Conservation (phyloP, 2,797 vertebrate species). For the Microhierax caerulescens region DNA sequence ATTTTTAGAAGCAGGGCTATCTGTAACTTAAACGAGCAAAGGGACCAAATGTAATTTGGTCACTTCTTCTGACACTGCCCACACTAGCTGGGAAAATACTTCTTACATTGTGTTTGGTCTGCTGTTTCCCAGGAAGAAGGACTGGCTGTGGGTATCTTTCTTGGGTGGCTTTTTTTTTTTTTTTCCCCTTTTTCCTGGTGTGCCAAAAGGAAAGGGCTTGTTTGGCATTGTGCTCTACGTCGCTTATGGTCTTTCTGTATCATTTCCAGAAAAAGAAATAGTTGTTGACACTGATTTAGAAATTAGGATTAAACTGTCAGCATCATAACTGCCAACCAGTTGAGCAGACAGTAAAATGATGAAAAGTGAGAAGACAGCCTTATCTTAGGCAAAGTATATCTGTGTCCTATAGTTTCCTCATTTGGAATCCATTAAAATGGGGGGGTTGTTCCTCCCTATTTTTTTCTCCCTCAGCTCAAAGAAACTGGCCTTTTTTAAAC, state of each 20-base stretch:
- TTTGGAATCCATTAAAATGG: neutral
- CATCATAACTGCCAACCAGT: constrained; percentile 40
- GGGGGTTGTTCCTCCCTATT: neutral
- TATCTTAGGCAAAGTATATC: neutral
- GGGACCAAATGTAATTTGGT: neutral
- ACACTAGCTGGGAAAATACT: neutral
- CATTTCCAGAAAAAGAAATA: constrained; percentile 62
- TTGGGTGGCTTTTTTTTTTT: rapidly evolving
- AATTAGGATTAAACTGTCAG: constrained; percentile 63
- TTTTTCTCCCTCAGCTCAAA: neutral
- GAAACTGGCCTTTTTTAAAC: neutral
- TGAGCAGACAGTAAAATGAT: constrained; percentile 46
- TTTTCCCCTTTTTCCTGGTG: neutral
- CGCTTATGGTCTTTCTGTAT: constrained; percentile 3
- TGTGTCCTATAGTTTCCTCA: neutral
- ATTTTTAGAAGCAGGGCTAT: neutral
- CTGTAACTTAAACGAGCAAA: neutral
- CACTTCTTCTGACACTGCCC: neutral
- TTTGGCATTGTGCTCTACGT: neutral
- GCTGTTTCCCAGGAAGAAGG: neutral
- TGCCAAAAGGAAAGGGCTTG: neutral
- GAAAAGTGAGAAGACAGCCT: constrained; percentile 48
- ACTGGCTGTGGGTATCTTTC: neutral
- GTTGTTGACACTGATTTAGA: constrained; percentile 46
- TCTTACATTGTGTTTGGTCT: neutral